Evolutionary conservation across 2,113 vertebrate species (phyloP).

Genomic region (Cyanistes caeruleus): DNA sequence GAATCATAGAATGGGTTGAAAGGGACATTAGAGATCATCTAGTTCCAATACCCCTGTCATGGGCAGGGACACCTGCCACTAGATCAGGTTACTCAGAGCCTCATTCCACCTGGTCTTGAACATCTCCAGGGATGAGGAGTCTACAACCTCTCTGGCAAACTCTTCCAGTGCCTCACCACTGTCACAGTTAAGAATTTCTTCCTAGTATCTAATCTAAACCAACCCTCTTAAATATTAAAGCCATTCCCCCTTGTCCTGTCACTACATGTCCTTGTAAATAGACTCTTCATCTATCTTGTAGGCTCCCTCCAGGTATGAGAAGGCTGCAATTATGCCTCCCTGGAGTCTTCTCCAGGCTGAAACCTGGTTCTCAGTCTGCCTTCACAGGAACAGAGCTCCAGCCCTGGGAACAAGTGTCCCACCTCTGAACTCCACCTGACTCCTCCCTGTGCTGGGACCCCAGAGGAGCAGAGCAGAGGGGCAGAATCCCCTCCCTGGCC

Average conservation of each 20-base stretch:
- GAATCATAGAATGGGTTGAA: not conserved
- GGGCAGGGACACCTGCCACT: not conserved
- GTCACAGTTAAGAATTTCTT: not conserved
- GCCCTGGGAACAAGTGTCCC: not conserved
- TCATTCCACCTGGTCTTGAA: not conserved
- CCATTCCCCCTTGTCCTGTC: not conserved
- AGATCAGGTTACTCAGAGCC: not conserved
- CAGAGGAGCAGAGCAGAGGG: not conserved
- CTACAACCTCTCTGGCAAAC: not conserved
- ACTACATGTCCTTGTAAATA: not conserved
- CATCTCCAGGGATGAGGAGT: not conserved
- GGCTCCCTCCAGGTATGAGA: not conserved
- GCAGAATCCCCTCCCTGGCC: not conserved
- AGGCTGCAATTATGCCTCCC: not conserved
- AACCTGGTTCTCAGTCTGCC: not conserved
- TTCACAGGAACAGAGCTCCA: not conserved
- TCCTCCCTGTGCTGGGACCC: not conserved
- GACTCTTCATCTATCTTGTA: not conserved
- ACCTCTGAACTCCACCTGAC: not conserved
- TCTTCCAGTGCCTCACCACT: not conserved
- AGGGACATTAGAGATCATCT: not conserved
- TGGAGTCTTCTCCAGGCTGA: not conserved
- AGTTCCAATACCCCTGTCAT: not conserved
- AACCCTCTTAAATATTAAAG: not conserved
- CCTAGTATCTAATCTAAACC: not conserved